Percentiles rank a stretch among this genome's conserved stretches.
phyloP scores from a whole-genome alignment of 2,888 invertebrate genomes.

The Tipula vernalis region DNA sequence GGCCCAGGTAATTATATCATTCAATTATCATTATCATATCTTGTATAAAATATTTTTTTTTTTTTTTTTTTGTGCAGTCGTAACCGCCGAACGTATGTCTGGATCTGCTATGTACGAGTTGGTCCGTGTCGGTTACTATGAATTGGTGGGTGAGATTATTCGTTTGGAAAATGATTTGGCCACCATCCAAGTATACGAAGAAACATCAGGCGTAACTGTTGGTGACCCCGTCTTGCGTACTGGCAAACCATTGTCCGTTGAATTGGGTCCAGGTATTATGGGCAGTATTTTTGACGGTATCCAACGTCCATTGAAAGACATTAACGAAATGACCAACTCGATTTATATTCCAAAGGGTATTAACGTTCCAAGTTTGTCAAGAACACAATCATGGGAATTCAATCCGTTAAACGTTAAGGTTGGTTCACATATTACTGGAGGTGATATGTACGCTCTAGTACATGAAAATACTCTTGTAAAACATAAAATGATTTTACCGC shows the following conservation, averaged over 20 bases:
- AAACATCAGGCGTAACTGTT: conserved; percentile 96
- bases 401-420: conserved; percentile 71
- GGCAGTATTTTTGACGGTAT: conserved; percentile 99
- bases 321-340: conserved; percentile 81
- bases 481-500: conserved; percentile 91
- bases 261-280: conserved; percentile 97
- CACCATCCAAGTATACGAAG: conserved; percentile 96
- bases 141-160: conserved; percentile 99
- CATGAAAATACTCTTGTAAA: conserved; percentile 96
- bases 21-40: neutral
- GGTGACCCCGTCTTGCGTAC: conserved; percentile 98
- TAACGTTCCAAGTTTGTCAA: conserved; percentile 81
- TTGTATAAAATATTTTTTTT: too few species aligned
- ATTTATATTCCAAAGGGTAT: conserved; percentile 99
- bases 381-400: conserved; percentile 83
- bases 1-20: conserved; percentile 67
- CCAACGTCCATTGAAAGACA: conserved; percentile 95
- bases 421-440: conserved; percentile 98
- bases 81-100: conserved; percentile 97
- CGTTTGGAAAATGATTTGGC: conserved; percentile 99
- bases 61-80: conserved; percentile 51
- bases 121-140: conserved; percentile 95
- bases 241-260: conserved; percentile 97
- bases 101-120: conserved; percentile 99
- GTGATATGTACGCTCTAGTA: conserved; percentile 91